Conservation (phyloP, 2,888 invertebrate genomes). For the Tholera decimalis region DNA sequence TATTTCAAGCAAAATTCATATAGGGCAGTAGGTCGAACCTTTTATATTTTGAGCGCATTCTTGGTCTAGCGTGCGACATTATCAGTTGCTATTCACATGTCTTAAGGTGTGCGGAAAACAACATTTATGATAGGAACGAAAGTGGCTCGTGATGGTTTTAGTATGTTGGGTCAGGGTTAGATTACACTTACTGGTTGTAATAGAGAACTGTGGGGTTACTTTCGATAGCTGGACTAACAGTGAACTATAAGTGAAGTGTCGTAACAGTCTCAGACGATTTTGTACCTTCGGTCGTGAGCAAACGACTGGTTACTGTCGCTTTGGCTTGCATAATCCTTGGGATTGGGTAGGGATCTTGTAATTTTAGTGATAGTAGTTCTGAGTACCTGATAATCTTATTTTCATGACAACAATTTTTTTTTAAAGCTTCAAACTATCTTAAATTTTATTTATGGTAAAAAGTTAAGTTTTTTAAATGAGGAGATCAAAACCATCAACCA, state of each 20-base stretch:
- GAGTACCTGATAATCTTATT: too few relatives aligned
- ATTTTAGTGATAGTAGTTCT: neutral
- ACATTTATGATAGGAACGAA: conserved; percentile 21
- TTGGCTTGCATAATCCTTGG: neutral
- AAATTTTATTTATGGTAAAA: too few relatives aligned
- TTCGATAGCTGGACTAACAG: too few relatives aligned
- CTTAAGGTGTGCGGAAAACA: conserved; percentile 43
- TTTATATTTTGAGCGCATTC: conserved; percentile 62
- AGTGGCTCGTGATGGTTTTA: neutral
- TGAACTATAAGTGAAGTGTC: neutral
- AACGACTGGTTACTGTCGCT: neutral
- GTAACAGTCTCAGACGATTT: neutral
- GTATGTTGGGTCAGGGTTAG: conserved; percentile 7
- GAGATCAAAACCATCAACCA: too few relatives aligned
- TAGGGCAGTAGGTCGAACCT: conserved; percentile 62
- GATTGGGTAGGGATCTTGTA: neutral
- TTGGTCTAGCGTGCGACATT: conserved; percentile 35
- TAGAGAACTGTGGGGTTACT: neutral
- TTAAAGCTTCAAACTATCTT: neutral
- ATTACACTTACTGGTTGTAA: neutral
- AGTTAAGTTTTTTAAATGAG: neutral
- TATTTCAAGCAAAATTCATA: conserved; percentile 40
- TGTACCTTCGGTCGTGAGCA: neutral
- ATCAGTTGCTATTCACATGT: conserved; percentile 47
- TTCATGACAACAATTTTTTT: too few relatives aligned